Evolutionary conservation across 2,113 vertebrate genomes (phyloP).

Genomic region (Pelvicachromis taeniatus): DNA sequence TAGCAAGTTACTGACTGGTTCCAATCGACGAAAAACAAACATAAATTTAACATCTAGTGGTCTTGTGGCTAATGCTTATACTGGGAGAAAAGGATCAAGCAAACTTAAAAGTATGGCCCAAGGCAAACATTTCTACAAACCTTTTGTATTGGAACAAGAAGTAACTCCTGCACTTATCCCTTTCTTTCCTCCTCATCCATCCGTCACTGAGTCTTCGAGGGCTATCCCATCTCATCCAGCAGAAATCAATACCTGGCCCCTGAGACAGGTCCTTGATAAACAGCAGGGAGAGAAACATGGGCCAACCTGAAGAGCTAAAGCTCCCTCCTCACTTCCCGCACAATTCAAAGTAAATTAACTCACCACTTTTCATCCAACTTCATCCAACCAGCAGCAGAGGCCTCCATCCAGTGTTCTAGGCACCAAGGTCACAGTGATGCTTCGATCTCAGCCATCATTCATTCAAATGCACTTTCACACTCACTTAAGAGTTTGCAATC

Average conservation of each 20-base stretch:
- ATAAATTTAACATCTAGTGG: background rate
- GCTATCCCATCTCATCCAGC: conserved; percentile 68
- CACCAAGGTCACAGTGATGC: conserved; percentile 42
- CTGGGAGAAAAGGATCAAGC: background rate
- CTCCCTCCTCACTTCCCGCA: background rate
- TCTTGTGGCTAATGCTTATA: background rate
- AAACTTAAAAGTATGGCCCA: background rate
- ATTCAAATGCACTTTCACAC: background rate
- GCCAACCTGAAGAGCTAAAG: conserved; percentile 45
- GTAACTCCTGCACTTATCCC: conserved; percentile 44
- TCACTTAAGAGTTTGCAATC: background rate
- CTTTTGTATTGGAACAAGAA: conserved; percentile 28
- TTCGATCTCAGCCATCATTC: conserved; percentile 33
- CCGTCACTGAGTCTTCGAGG: conserved; percentile 57
- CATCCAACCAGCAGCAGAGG: conserved; percentile 55
- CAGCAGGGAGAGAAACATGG: conserved; percentile 61
- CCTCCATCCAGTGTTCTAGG: conserved; percentile 37
- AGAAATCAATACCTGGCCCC: conserved; percentile 69
- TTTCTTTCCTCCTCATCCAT: conserved; percentile 53
- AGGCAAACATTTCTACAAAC: conserved; percentile 28
- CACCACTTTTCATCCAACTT: conserved; percentile 63
- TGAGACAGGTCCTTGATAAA: conserved; percentile 68
- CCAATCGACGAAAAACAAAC: background rate
- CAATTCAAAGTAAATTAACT: conserved; percentile 68
- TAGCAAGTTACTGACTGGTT: background rate